phyloP scores from a whole-genome alignment of 2,797 vertebrate genomes.

The Crocodylus rhombifer region DNA sequence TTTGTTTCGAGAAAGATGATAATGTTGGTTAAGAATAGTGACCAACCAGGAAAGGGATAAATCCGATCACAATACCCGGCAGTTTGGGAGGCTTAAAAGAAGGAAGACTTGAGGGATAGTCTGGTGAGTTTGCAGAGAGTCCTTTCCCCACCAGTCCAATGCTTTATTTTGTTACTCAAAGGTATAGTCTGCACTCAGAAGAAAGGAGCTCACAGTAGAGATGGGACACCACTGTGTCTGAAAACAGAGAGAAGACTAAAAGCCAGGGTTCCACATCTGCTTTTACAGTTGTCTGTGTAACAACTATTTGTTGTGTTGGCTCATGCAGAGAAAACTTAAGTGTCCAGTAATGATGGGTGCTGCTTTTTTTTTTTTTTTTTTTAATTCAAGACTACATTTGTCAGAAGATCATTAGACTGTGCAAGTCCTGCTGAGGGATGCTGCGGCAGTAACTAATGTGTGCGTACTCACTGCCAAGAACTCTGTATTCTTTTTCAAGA shows the following conservation, averaged over 20 bases:
- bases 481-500: background rate
- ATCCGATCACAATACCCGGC: background rate
- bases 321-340: background rate
- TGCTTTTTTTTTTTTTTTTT: background rate
- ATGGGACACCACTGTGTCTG: background rate
- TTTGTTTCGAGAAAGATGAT: background rate
- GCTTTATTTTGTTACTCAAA: background rate
- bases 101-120: background rate
- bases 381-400: background rate
- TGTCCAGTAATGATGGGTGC: background rate
- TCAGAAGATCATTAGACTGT: background rate
- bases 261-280: background rate
- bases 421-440: background rate
- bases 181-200: background rate
- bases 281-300: background rate
- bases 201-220: background rate
- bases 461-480: background rate
- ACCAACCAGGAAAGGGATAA: background rate
- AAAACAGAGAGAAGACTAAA: background rate
- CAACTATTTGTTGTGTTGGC: background rate
- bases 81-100: background rate
- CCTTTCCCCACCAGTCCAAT: background rate
- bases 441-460: background rate
- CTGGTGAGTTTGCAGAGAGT: background rate
- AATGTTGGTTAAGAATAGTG: background rate